Evolutionary conservation across 2,888 invertebrate genomes (phyloP).

Genomic region (Macroteleia sp.): DNA sequence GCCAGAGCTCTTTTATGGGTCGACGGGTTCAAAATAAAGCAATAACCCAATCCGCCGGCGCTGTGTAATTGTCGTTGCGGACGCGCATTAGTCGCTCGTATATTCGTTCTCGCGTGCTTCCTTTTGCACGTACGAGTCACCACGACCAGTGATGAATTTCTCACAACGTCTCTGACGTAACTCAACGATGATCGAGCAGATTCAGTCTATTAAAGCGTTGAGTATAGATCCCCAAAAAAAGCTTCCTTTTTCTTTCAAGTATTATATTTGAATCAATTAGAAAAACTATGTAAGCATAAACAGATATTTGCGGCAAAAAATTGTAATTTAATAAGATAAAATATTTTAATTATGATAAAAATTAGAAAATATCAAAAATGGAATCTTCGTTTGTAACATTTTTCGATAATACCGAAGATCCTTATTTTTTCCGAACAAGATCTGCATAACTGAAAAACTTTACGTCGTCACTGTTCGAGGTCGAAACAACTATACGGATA

Average conservation of each 20-base stretch:
- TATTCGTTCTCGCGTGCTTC: constrained; percentile 30
- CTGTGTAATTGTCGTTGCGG: constrained; percentile 50
- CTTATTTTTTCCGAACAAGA: not conserved
- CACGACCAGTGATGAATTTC: constrained; percentile 37
- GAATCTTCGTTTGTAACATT: too few species aligned
- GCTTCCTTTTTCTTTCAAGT: not conserved
- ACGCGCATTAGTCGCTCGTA: constrained; percentile 38
- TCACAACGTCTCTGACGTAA: constrained; percentile 44
- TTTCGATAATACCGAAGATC: too few species aligned
- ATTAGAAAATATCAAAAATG: too few species aligned
- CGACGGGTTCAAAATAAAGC: constrained; percentile 69
- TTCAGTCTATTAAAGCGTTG: not conserved
- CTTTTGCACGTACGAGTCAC: constrained; percentile 34
- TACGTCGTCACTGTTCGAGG: constrained; percentile 21
- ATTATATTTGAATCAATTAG: too few species aligned
- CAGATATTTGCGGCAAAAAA: too few species aligned
- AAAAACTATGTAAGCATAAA: too few species aligned
- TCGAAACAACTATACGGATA: constrained; percentile 34
- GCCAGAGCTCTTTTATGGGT: constrained; percentile 67
- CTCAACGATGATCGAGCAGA: constrained; percentile 33
- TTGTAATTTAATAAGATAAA: too few species aligned
- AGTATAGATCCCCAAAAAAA: not conserved
- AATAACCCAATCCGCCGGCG: constrained; percentile 64
- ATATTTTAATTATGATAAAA: too few species aligned
- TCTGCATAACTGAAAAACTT: constrained; percentile 7